A percentile compares a stretch with the other conserved stretches of the same genome.
phyloP scores from a whole-genome alignment of 2,113 vertebrate species.

The Brachyhypopomus gauderio region DNA sequence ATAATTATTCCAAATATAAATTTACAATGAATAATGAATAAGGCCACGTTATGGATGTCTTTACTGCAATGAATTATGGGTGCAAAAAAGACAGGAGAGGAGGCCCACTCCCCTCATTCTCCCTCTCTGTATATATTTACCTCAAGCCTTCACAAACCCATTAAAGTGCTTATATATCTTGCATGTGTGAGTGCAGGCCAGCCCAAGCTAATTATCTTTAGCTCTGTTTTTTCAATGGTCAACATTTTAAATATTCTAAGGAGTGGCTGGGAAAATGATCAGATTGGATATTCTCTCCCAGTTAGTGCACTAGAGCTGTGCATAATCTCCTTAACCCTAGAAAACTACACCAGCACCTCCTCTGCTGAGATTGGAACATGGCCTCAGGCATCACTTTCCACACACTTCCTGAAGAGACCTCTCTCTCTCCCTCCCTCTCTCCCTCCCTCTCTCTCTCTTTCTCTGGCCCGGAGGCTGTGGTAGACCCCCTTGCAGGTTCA shows the following conservation, averaged over 20 bases:
- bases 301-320: constrained; percentile 24
- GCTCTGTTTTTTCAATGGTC: background rate
- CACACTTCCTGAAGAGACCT: constrained; percentile 52
- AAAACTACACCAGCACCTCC: constrained; percentile 41
- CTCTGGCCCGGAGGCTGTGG: constrained; percentile 54
- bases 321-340: constrained; percentile 57
- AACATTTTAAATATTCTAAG: background rate
- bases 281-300: background rate
- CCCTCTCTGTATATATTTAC: constrained; percentile 3
- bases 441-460: constrained; percentile 40
- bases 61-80: constrained; percentile 55
- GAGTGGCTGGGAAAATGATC: constrained; percentile 17
- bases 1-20: constrained; percentile 62
- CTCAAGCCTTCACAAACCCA: background rate
- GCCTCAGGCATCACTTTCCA: constrained; percentile 58
- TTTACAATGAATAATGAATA: constrained; percentile 66
- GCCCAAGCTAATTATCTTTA: background rate
- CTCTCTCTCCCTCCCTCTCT: constrained; percentile 17
- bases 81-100: constrained; percentile 38
- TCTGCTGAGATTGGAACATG: constrained; percentile 55
- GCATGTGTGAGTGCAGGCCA: background rate
- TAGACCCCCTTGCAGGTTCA: constrained; percentile 55
- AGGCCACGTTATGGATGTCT: constrained; percentile 54
- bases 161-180: background rate
- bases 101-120: constrained; percentile 10